These are phyloP conservation scores for Chitala chitala DNA, from an alignment of 2,113 vertebrate genomes.

Conservation along the genomic window DNA sequence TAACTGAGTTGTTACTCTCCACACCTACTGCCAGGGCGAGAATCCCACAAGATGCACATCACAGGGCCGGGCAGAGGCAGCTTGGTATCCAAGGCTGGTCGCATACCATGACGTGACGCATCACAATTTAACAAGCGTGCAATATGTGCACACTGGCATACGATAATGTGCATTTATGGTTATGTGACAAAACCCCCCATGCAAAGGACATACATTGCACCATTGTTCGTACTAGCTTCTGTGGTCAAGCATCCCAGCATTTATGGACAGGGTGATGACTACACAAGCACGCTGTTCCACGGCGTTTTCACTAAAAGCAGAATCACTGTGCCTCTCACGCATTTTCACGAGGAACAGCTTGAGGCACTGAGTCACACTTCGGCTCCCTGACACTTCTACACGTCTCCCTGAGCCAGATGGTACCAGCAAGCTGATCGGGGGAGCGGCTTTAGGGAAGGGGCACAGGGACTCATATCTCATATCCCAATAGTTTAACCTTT, in stretches of 20 bases:
- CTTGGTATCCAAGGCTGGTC: not conserved
- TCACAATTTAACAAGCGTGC: no score
- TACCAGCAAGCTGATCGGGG: not conserved
- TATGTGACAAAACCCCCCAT: no score
- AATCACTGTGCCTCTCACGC: not conserved
- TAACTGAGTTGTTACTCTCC: not conserved
- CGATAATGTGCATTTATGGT: no score
- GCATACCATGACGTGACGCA: not conserved
- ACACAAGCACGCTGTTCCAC: not conserved
- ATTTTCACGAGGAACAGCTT: not conserved
- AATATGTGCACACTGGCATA: no score
- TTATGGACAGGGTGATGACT: no score
- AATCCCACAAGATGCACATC: no score
- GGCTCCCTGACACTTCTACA: not conserved
- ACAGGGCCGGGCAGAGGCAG: not conserved
- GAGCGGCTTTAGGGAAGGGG: not conserved
- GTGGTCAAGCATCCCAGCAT: no score
- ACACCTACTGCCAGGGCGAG: no score
- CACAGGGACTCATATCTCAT: no score
- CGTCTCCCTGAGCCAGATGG: slow-evolving; percentile 11
- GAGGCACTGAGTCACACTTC: not conserved
- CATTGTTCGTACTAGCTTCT: no score
- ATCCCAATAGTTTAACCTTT: no score
- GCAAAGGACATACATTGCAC: no score
- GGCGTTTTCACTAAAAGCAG: not conserved